These are phyloP conservation scores for Drosophila novamexicana DNA, from an alignment of 1,140 invertebrate genomes.

Conservation along the genomic window DNA sequence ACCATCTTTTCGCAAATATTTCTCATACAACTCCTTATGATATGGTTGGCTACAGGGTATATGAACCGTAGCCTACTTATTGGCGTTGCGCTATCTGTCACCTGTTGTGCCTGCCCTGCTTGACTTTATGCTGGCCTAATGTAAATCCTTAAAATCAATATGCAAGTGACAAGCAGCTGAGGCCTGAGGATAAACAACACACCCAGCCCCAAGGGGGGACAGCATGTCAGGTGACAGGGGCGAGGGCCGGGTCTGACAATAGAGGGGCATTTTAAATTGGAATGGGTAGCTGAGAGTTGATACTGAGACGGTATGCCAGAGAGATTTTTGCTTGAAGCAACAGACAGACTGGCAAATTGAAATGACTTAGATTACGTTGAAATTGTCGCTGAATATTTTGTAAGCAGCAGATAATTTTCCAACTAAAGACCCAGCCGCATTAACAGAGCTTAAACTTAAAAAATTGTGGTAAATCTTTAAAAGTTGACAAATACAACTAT, in stretches of 20 bases:
- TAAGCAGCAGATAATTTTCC: conserved; percentile 2
- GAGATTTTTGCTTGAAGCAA: conserved; percentile 51
- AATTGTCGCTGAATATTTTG: conserved; percentile 24
- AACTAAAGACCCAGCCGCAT: neutral
- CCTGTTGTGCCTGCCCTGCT: conserved; percentile 59
- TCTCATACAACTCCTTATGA: neutral
- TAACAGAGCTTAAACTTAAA: conserved; percentile 1
- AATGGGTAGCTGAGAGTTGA: conserved; percentile 40
- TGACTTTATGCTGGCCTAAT: conserved; percentile 12
- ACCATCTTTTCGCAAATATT: neutral
- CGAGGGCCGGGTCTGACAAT: conserved; percentile 3
- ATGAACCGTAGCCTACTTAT: conserved; percentile 65
- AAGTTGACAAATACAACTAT: neutral
- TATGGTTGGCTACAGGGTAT: conserved; percentile 17
- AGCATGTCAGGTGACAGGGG: neutral
- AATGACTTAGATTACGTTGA: conserved; percentile 73
- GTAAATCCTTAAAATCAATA: conserved; percentile 81
- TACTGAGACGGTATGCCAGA: conserved; percentile 20
- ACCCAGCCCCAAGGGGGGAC: neutral
- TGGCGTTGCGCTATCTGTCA: conserved; percentile 50
- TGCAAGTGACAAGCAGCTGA: conserved; percentile 63
- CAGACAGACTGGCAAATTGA: conserved; percentile 74
- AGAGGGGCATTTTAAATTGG: neutral
- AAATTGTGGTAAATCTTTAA: neutral
- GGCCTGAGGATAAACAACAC: conserved; percentile 38